phyloP scores from a whole-genome alignment of 1,140 invertebrate species.

The Temnothorax longispinosus region DNA sequence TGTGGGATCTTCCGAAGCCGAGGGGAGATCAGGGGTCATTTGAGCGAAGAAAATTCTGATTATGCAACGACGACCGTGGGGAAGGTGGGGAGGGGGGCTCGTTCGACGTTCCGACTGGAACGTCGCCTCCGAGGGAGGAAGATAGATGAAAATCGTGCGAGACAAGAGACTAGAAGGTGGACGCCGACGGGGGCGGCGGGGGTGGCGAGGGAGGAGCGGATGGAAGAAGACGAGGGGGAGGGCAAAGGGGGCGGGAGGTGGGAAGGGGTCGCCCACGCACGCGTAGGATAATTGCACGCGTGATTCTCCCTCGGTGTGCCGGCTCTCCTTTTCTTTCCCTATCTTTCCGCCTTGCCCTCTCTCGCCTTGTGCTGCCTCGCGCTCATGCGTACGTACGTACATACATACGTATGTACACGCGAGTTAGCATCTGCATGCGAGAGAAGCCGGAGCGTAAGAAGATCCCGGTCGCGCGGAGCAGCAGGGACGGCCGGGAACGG shows the following conservation, averaged over 20 bases:
- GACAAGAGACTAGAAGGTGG: constrained; percentile 22
- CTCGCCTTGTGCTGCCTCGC: not conserved
- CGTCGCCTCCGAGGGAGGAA: constrained; percentile 58
- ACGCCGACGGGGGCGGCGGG: not conserved
- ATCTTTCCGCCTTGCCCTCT: constrained; percentile 31
- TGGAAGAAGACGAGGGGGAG: constrained; percentile 47
- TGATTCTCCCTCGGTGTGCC: constrained; percentile 81
- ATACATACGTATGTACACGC: constrained; percentile 65
- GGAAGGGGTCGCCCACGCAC: constrained; percentile 79
- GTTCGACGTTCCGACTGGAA: constrained; percentile 45
- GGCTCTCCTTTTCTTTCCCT: constrained; percentile 62
- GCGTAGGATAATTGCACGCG: constrained; percentile 86
- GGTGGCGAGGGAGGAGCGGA: constrained; percentile 27
- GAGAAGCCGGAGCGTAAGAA: constrained; percentile 65
- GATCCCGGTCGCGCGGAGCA: constrained; percentile 20
- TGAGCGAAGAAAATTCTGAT: constrained; percentile 66
- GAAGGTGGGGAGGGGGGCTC: not conserved
- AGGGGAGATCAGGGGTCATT: constrained; percentile 58
- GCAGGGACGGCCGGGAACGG: constrained; percentile 47
- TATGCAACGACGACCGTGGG: constrained; percentile 59
- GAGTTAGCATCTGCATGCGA: constrained; percentile 79
- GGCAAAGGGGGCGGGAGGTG: constrained; percentile 49
- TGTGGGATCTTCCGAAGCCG: constrained; percentile 31
- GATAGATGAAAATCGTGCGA: constrained; percentile 64
- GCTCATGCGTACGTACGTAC: constrained; percentile 20